These are phyloP conservation scores for Caenorhabditis sulstoni DNA, from an alignment of 2,888 invertebrate species.

Conservation along the genomic window DNA sequence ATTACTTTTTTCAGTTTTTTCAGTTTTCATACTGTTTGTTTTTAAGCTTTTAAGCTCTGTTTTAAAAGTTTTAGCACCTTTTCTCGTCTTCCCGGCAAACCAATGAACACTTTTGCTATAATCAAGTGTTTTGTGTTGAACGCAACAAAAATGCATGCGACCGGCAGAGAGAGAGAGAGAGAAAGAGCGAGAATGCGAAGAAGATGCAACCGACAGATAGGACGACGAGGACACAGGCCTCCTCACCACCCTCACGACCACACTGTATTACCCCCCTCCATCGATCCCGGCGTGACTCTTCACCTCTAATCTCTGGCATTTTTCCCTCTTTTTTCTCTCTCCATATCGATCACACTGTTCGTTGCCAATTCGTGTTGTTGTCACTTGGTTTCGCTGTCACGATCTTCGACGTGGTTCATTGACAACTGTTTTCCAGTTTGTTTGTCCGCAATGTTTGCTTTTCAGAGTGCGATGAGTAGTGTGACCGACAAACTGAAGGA, in stretches of 20 bases:
- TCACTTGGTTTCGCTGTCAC: background rate
- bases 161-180: too few relatives aligned
- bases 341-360: background rate
- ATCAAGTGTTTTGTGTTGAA: constrained; percentile 26
- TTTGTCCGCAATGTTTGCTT: background rate
- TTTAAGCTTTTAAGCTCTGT: too few relatives aligned
- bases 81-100: too few relatives aligned
- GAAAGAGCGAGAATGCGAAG: background rate
- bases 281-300: constrained; percentile 4
- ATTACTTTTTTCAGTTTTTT: too few relatives aligned
- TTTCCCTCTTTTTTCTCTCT: constrained; percentile 1
- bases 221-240: constrained; percentile 20
- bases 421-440: constrained; percentile 9
- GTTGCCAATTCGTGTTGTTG: too few relatives aligned
- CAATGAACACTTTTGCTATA: constrained; percentile 29
- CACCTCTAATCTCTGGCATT: background rate
- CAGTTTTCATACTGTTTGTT: too few relatives aligned
- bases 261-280: background rate
- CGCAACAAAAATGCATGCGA: constrained; percentile 10
- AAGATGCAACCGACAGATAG: constrained; percentile 36
- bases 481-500: constrained; percentile 80
- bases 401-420: background rate
- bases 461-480: constrained; percentile 38
- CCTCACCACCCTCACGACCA: background rate
- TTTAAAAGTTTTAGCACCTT: too few relatives aligned